phyloP scores from a whole-genome alignment of 2,888 invertebrate species.

The Platycnemis pennipes region DNA sequence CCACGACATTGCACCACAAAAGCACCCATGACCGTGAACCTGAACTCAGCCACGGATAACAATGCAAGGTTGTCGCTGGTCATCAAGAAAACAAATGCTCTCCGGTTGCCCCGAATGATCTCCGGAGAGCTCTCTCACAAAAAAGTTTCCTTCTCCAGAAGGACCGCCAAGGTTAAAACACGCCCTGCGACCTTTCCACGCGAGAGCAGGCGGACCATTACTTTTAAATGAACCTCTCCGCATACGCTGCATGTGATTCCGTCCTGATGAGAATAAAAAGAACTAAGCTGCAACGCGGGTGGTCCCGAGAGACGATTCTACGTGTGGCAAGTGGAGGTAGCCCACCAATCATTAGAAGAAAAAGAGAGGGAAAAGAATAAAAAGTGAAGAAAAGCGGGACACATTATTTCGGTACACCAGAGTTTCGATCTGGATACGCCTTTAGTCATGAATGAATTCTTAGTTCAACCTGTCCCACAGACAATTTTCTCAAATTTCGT shows the following conservation, averaged over 20 bases:
- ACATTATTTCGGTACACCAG: too few species aligned
- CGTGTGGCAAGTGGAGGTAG: too few species aligned
- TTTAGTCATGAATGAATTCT: too few species aligned
- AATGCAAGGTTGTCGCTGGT: neutral
- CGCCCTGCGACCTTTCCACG: neutral
- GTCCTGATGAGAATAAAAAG: too few species aligned
- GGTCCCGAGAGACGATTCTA: too few species aligned
- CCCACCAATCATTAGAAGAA: too few species aligned
- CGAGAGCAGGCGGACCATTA: neutral
- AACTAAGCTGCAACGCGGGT: too few species aligned
- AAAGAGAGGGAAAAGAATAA: too few species aligned
- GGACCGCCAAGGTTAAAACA: neutral
- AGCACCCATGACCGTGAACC: neutral
- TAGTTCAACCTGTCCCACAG: too few species aligned
- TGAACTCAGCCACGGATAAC: neutral
- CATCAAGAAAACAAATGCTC: neutral
- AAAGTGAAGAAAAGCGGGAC: too few species aligned
- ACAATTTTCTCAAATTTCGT: too few species aligned
- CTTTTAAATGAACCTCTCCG: neutral
- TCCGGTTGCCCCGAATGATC: neutral
- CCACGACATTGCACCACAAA: neutral
- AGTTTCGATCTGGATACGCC: too few species aligned
- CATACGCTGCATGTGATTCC: neutral
- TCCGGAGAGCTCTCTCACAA: neutral
- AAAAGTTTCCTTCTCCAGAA: neutral